Conservation (phyloP, 2,888 invertebrate species). For the Tribolium freemani region DNA sequence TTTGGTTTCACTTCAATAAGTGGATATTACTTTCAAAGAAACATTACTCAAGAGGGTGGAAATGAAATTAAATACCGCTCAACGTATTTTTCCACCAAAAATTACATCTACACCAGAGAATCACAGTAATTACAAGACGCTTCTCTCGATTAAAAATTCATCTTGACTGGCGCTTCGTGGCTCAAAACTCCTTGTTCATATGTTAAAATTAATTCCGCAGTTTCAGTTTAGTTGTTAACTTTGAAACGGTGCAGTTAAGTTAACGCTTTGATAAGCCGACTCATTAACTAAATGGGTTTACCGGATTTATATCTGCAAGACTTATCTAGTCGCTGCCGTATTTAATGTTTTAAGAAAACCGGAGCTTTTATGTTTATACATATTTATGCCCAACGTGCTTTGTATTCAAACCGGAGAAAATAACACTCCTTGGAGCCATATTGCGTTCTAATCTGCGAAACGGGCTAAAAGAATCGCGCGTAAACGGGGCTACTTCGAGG, state of each 20-base stretch:
- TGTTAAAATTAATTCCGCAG: conserved; percentile 15
- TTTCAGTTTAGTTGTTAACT: conserved; percentile 1
- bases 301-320: conserved; percentile 3
- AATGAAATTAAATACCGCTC: background rate
- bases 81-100: background rate
- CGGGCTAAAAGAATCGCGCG: background rate
- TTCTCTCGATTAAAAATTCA: background rate
- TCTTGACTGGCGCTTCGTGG: too few relatives aligned
- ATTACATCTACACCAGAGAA: background rate
- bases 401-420: background rate
- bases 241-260: conserved; percentile 11
- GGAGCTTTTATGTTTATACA: conserved; percentile 1
- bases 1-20: conserved; percentile 25
- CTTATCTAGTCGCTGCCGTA: conserved; percentile 5
- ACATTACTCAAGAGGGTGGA: background rate
- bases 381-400: background rate
- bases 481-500: too few relatives aligned
- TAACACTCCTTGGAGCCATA: background rate
- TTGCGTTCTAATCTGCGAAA: background rate
- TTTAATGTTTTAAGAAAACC: conserved; percentile 15
- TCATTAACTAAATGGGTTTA: conserved; percentile 29
- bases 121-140: too few relatives aligned
- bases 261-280: conserved; percentile 30
- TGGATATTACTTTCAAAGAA: conserved; percentile 18
- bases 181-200: background rate